Evolutionary conservation across 1,140 invertebrate species (phyloP).

Genomic region (Agrilus planipennis): DNA sequence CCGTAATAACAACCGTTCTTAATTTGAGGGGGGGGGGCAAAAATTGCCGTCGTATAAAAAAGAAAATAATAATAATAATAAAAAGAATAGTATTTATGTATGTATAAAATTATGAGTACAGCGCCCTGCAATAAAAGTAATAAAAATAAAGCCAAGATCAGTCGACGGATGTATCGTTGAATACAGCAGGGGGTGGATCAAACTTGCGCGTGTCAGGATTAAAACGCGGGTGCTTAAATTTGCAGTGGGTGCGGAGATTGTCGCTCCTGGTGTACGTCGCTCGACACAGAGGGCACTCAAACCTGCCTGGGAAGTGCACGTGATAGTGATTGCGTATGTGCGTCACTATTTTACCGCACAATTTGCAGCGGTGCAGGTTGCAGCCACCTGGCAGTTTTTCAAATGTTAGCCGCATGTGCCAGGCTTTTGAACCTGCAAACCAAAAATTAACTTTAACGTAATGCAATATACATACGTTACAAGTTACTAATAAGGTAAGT

Average conservation of each 20-base stretch:
- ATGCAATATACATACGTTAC: constrained; percentile 29
- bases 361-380: constrained; percentile 80
- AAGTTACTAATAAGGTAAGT: constrained; percentile 17
- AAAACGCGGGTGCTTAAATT: constrained; percentile 73
- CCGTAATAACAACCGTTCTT: too few species aligned
- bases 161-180: constrained; percentile 33
- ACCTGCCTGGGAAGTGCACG: constrained; percentile 77
- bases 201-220: constrained; percentile 72
- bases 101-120: constrained; percentile 6
- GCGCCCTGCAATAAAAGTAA: constrained; percentile 8
- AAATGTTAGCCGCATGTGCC: constrained; percentile 83
- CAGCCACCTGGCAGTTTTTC: constrained; percentile 76
- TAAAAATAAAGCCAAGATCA: constrained; percentile 31
- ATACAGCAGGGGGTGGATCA: constrained; percentile 37
- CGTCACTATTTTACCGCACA: constrained; percentile 82
- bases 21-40: too few species aligned
- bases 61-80: constrained; percentile 34
- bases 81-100: constrained; percentile 27
- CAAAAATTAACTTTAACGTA: constrained; percentile 44
- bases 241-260: constrained; percentile 78
- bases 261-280: constrained; percentile 79
- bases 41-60: too few species aligned
- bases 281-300: constrained; percentile 76
- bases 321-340: constrained; percentile 85
- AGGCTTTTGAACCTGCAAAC: constrained; percentile 79